These are phyloP conservation scores for Malurus cyaneus DNA, from an alignment of 2,113 vertebrate species.

Conservation along the genomic window DNA sequence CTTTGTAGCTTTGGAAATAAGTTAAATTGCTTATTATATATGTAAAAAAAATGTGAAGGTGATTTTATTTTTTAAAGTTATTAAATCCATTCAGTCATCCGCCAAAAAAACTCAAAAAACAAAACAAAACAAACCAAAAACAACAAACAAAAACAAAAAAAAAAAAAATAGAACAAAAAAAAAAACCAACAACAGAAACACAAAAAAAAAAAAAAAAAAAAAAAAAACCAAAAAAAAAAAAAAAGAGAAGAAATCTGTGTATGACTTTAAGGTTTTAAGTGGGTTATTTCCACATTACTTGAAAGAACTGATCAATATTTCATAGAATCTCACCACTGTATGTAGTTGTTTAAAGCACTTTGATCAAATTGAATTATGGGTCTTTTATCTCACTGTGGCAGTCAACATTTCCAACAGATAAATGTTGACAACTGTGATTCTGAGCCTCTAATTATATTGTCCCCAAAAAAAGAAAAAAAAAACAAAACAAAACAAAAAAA, in stretches of 20 bases:
- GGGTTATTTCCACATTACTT: not conserved
- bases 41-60: not conserved
- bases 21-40: not conserved
- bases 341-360: constrained; percentile 11
- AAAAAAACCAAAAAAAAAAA: not conserved
- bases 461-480: not conserved
- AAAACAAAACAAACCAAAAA: no score
- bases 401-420: constrained; percentile 2
- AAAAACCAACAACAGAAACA: not conserved
- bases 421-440: not conserved
- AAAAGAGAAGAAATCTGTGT: not conserved
- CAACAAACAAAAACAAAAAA: not conserved
- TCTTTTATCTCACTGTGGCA: constrained; percentile 9
- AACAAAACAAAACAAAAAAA: no score
- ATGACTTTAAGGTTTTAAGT: not conserved
- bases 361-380: constrained; percentile 40
- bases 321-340: not conserved
- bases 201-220: not conserved
- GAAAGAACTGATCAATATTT: constrained; percentile 31
- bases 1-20: not conserved
- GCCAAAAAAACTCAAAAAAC: no score
- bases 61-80: not conserved
- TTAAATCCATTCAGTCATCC: not conserved
- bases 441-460: constrained; percentile 2
- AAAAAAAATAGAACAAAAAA: not conserved